These are phyloP conservation scores for Heloderma charlesbogerti DNA, from an alignment of 2,113 vertebrate species.

Conservation along the genomic window DNA sequence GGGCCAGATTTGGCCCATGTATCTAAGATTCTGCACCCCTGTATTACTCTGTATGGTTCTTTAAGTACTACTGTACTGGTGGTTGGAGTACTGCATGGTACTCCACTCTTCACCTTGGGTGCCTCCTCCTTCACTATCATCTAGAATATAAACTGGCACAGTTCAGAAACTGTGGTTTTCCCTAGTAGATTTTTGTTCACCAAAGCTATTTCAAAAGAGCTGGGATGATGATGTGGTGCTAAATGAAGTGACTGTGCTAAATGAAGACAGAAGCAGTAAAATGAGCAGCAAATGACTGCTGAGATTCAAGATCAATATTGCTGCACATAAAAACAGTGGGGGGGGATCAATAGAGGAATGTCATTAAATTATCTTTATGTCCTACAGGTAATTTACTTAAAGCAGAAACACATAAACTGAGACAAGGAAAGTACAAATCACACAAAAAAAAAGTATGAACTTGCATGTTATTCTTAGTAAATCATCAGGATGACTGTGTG, in stretches of 20 bases:
- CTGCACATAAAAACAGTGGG: slow-evolving; percentile 51
- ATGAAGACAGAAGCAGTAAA: neutral
- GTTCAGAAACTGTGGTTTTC: neutral
- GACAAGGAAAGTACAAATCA: slow-evolving; percentile 18
- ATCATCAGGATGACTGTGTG: too few relatives aligned
- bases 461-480: too few relatives aligned
- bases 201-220: neutral
- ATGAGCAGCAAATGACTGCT: slow-evolving; percentile 43
- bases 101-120: neutral
- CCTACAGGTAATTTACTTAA: slow-evolving; percentile 11
- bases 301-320: slow-evolving; percentile 46
- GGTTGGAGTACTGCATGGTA: neutral
- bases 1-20: too few relatives aligned
- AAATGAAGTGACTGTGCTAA: neutral
- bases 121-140: neutral
- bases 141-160: neutral
- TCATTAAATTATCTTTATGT: slow-evolving; percentile 62
- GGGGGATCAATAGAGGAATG: slow-evolving; percentile 51
- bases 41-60: neutral
- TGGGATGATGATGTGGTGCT: neutral
- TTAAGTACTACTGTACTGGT: neutral
- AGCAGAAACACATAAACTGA: slow-evolving; percentile 6
- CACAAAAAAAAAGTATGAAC: too few relatives aligned
- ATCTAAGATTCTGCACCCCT: neutral
- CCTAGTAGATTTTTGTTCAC: neutral